Base-by-base conservation (phyloP, 2,113 vertebrate species). In the Rhea americana region DNA sequence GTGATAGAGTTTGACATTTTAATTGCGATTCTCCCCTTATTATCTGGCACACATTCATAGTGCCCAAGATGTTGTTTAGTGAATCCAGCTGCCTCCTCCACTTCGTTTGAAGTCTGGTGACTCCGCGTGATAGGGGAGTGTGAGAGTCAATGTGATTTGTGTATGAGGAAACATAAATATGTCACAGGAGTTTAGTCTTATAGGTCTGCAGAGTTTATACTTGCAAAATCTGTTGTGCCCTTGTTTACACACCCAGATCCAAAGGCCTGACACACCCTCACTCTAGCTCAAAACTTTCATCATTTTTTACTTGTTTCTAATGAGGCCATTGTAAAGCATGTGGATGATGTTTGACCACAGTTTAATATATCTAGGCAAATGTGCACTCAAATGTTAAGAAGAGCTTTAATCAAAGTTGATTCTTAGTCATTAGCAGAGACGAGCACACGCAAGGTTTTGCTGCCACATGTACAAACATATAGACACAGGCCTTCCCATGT, bases 111-210 rank as follows among this genome's bases (percentile, higher is more conserved):
- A 97, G 95, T 96, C 94, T 17, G 4, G 86, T 90, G 91, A 94
- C 93, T 95, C 90, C 82, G 14, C 74, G n/a, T 96, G 97, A 96
- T 96, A 96, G 96, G 87, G 94, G 96, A 97, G 97, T 97, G 97
- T 97, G 96, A 97, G 97, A 97, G 95, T 93, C 94, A 74, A 97
- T 96, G 95, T 97, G 96, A 97, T 97, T 97, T 97, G 96, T 97
- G 96, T 97, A 97, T 89, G 94, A 89, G 82, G 96, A 95, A 97
- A 97, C 96, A 96, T 97, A 97, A 97, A 97, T 97, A 97, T 97
- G 97, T 96, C 97, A 96, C 96, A 96, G 91, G 92, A 97, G 97
- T 97, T 97, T 97, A 97, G 95, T 97, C 96, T 97, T 95, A 97
- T 93, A 93, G 94, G 85, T 93, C 96, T 95, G 92, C 93, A 96